Percentiles rank a stretch among this genome's conserved stretches.
Conservation (phyloP, 2,797 vertebrate species). For the Phoxinus dragarum region DNA sequence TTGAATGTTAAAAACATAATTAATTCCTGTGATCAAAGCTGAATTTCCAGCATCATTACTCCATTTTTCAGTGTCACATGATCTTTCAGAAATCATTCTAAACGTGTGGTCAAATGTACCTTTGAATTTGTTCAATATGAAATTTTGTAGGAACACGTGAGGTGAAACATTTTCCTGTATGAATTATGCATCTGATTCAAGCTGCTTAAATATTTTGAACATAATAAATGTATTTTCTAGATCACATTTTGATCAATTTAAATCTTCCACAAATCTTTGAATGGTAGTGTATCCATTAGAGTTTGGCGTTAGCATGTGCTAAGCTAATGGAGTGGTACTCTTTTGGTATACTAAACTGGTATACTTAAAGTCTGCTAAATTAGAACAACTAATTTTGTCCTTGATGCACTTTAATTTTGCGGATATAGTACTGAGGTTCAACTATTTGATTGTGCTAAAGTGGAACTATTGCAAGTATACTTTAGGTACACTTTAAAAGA, state of each 20-base stretch:
- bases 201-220: background rate
- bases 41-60: background rate
- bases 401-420: no score
- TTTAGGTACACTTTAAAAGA: no score
- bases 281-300: background rate
- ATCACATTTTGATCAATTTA: background rate
- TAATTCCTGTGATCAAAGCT: background rate
- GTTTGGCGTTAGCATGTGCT: background rate
- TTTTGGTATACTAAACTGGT: no score
- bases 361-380: no score
- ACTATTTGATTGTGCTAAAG: no score
- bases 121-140: background rate
- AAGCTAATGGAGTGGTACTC: background rate
- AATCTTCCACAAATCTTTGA: background rate
- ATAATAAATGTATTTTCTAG: background rate
- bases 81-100: constrained; percentile 5
- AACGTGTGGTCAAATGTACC: background rate
- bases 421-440: no score
- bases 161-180: background rate
- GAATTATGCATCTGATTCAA: background rate
- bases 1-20: background rate
- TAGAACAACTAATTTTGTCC: no score
- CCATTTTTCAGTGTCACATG: background rate
- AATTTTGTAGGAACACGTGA: no score
- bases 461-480: no score